Percentiles rank a stretch among this genome's conserved stretches.
Conservation (phyloP, 2,888 invertebrate genomes). For the Diplolepis rosae region DNA sequence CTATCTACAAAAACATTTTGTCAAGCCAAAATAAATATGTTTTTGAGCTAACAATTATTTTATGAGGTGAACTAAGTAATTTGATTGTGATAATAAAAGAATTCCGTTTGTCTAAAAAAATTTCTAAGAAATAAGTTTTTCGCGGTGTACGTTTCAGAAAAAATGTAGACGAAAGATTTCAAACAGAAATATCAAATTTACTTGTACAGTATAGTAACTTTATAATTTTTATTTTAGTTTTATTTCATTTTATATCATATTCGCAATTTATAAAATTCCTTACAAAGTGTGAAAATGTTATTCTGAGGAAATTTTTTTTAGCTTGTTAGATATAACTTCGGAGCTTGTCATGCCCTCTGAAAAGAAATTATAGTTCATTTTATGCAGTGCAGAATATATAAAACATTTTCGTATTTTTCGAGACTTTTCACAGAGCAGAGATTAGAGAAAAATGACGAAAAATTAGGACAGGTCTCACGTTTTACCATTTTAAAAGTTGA, state of each 20-base stretch:
- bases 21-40: too few species aligned
- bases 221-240: neutral
- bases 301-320: neutral
- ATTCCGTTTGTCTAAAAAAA: too few species aligned
- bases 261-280: neutral
- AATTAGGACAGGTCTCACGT: slow-evolving; percentile 13
- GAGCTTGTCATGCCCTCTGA: neutral
- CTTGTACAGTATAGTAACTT: neutral
- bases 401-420: neutral
- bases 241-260: neutral
- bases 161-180: too few species aligned
- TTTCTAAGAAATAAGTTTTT: too few species aligned
- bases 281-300: neutral
- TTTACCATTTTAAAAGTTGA: slow-evolving; percentile 3
- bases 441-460: slow-evolving; percentile 8
- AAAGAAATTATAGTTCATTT: neutral
- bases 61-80: too few species aligned
- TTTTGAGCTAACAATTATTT: too few species aligned
- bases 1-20: too few species aligned
- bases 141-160: too few species aligned
- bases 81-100: too few species aligned
- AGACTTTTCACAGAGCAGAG: neutral
- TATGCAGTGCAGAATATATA: neutral
- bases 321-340: neutral
- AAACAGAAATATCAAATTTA: neutral